A percentile compares a stretch with the other conserved stretches of the same genome.
These are phyloP conservation scores for Drosophila nr. medialis DNA, from an alignment of 2,888 invertebrate species.

Conservation along the genomic window DNA sequence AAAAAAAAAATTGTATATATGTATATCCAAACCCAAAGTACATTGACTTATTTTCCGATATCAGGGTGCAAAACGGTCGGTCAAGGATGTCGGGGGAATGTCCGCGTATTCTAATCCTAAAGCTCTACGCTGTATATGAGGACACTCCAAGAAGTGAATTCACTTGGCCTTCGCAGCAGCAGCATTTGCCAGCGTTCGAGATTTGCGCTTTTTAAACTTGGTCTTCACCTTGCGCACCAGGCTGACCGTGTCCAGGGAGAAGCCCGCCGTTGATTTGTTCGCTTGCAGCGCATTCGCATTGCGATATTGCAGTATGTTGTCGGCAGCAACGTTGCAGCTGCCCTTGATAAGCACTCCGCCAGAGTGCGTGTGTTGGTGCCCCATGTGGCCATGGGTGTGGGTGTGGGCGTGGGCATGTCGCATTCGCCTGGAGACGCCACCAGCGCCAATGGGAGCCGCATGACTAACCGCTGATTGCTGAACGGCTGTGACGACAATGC, in stretches of 20 bases:
- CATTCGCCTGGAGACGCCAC: constrained; percentile 44
- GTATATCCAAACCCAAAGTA: constrained; percentile 16
- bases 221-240: constrained; percentile 81
- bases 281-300: constrained; percentile 2
- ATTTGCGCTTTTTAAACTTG: constrained; percentile 80
- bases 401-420: constrained; percentile 31
- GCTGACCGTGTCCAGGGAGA: constrained; percentile 85
- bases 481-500: constrained; percentile 87
- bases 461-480: constrained; percentile 53
- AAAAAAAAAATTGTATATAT: not conserved
- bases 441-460: constrained; percentile 12
- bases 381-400: constrained; percentile 7
- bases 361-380: constrained; percentile 36
- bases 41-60: constrained; percentile 10
- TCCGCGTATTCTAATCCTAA: constrained; percentile 16
- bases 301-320: constrained; percentile 39
- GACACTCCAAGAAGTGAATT: not conserved
- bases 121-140: not conserved
- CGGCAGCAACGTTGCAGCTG: constrained; percentile 16
- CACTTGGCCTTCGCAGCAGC: constrained; percentile 25
- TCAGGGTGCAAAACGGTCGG: constrained; percentile 7
- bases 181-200: constrained; percentile 47
- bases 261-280: constrained; percentile 26
- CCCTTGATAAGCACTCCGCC: constrained; percentile 36
- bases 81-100: constrained; percentile 15